These are phyloP conservation scores for Porites cylindrica DNA, from an alignment of 92 coral and sea anemone genomes.

Conservation along the genomic window DNA sequence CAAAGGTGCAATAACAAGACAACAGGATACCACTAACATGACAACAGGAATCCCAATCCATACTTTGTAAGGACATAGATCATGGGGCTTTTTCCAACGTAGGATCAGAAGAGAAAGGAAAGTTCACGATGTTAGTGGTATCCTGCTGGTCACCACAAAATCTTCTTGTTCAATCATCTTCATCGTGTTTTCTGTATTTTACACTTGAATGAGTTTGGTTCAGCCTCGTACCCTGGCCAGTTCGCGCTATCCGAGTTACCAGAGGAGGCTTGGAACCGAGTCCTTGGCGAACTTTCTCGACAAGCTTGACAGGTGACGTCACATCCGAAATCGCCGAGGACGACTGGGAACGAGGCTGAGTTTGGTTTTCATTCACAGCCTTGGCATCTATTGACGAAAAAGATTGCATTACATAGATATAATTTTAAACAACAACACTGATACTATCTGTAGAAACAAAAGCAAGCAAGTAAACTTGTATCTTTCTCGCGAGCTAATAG, in stretches of 20 bases:
- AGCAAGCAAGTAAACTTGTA: not conserved
- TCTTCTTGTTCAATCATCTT: not conserved
- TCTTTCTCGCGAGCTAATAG: not conserved
- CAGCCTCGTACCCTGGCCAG: too few relatives aligned
- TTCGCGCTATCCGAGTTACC: too few relatives aligned
- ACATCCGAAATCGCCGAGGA: too few relatives aligned
- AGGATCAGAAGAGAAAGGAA: conserved; percentile 74
- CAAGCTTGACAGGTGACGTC: too few relatives aligned
- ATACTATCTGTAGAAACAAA: not conserved
- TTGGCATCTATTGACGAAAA: not conserved
- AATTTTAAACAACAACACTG: not conserved
- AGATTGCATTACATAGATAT: not conserved
- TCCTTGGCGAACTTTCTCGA: too few relatives aligned
- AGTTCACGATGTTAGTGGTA: too few relatives aligned
- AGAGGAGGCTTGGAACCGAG: too few relatives aligned
- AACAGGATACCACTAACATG: conserved; percentile 76
- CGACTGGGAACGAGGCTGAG: too few relatives aligned
- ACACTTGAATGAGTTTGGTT: not conserved
- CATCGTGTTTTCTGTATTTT: not conserved
- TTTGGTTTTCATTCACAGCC: not conserved
- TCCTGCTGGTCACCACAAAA: not conserved
- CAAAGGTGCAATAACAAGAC: conserved; percentile 78
- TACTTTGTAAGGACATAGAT: conserved; percentile 78
- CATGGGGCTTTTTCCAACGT: conserved; percentile 74
- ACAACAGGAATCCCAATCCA: conserved; percentile 80